These are phyloP conservation scores for Dermochelys coriacea DNA, from an alignment of 2,797 vertebrate species.

Conservation along the genomic window DNA sequence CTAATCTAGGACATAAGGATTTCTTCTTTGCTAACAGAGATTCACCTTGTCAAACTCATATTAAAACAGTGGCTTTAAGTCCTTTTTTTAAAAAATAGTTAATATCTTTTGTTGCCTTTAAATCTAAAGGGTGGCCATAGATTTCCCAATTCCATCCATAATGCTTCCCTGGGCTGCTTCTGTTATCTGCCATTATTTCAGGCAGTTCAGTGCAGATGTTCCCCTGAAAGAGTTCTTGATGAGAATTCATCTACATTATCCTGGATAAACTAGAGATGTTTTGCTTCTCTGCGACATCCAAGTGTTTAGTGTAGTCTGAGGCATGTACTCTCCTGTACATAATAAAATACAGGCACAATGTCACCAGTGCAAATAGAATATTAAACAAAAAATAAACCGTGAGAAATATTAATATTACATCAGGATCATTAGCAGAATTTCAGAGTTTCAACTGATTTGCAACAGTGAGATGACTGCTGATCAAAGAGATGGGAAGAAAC, in stretches of 20 bases:
- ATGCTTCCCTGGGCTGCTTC: background rate
- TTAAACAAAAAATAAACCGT: background rate
- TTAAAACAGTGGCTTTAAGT: background rate
- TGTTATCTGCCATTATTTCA: accelerated
- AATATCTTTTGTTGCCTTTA: background rate
- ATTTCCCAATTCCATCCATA: background rate
- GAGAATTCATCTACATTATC: accelerated
- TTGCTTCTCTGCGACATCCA: background rate
- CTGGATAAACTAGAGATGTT: accelerated
- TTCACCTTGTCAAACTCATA: background rate
- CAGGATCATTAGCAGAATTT: accelerated
- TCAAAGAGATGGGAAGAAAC: background rate
- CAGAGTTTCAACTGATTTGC: background rate
- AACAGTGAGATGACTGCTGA: background rate
- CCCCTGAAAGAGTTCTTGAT: background rate
- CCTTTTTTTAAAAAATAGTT: background rate
- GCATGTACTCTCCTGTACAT: accelerated
- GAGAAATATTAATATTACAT: background rate
- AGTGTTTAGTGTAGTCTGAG: accelerated
- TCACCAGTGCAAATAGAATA: accelerated
- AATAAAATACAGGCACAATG: background rate
- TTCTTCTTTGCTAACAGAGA: background rate
- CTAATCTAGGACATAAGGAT: background rate
- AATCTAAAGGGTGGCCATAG: background rate
- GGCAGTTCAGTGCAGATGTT: background rate